Evolutionary conservation across 92 coral and sea anemone genomes (phyloP).

Genomic region (Epizoanthus stellaris): DNA sequence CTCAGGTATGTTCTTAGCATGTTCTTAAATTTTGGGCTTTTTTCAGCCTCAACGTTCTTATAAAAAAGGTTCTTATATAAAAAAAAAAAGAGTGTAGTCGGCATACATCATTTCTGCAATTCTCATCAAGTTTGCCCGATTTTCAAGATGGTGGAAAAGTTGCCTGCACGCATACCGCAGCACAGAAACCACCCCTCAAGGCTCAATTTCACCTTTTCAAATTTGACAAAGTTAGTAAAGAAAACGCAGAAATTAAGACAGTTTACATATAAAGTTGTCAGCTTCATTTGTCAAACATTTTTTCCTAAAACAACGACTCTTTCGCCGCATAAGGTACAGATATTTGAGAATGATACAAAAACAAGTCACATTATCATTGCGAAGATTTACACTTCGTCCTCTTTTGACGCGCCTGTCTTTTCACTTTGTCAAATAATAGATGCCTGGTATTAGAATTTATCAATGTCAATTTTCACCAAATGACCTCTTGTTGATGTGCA

Average conservation of each 20-base stretch:
- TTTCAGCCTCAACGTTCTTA: too few relatives aligned
- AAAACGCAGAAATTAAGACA: not conserved
- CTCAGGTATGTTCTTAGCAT: too few relatives aligned
- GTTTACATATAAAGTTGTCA: not conserved
- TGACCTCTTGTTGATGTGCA: slow-evolving; percentile 14
- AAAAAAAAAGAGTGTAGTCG: too few relatives aligned
- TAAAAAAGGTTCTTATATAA: too few relatives aligned
- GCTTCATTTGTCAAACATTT: not conserved
- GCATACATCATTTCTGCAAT: not conserved
- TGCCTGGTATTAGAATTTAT: not conserved
- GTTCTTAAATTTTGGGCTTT: too few relatives aligned
- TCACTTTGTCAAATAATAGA: not conserved
- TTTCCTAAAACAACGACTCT: not conserved
- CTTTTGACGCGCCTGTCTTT: not conserved
- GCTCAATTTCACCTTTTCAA: not conserved
- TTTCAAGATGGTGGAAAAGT: not conserved
- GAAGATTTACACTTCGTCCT: not conserved
- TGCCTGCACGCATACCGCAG: not conserved
- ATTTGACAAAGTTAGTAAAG: not conserved
- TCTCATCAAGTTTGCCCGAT: not conserved
- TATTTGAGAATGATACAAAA: not conserved
- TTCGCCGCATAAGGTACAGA: not conserved
- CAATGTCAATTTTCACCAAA: not conserved
- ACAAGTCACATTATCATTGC: not conserved
- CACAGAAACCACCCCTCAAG: not conserved